Percentiles rank a stretch among this genome's conserved stretches.
Conservation (phyloP, 2,888 invertebrate species). For the Adela reaumurella region DNA sequence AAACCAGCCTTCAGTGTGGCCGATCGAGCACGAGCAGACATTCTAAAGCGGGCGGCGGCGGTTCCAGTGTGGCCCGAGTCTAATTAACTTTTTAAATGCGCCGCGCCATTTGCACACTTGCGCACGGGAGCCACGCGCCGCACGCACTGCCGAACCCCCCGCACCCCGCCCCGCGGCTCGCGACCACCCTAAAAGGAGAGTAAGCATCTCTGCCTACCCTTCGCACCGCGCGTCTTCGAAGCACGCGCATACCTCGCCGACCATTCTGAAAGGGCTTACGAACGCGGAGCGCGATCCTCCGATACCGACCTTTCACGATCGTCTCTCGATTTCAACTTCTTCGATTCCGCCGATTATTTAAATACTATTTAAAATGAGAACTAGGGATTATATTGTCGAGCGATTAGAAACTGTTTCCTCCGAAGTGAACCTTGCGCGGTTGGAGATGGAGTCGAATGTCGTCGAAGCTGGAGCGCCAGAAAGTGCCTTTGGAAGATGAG, state of each 20-base stretch:
- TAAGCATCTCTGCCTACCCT: slow-evolving; percentile 11
- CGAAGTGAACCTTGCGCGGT: slow-evolving; percentile 12
- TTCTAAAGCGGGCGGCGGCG: not conserved
- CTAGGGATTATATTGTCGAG: slow-evolving; percentile 20
- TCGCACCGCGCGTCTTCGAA: slow-evolving; percentile 2
- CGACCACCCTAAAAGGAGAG: slow-evolving; percentile 27
- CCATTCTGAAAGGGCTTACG: not conserved
- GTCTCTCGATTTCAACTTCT: not conserved
- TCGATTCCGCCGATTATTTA: not conserved
- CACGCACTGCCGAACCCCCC: slow-evolving; percentile 31
- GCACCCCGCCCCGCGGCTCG: slow-evolving; percentile 20
- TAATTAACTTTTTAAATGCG: slow-evolving; percentile 36
- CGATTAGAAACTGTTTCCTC: slow-evolving; percentile 10
- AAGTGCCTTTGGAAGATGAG: not conserved
- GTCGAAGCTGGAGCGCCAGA: slow-evolving; percentile 2
- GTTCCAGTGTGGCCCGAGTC: slow-evolving; percentile 30
- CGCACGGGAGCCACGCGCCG: slow-evolving; percentile 29
- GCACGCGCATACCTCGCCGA: not conserved
- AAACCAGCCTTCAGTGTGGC: not conserved
- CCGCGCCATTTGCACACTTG: slow-evolving; percentile 12
- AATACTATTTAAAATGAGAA: slow-evolving; percentile 9
- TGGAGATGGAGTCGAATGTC: slow-evolving; percentile 8
- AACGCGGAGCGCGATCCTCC: not conserved
- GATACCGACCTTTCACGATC: not conserved
- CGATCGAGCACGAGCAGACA: not conserved